Evolutionary conservation across 2,888 invertebrate species (phyloP).

Genomic region (Napeogenes sylphis): DNA sequence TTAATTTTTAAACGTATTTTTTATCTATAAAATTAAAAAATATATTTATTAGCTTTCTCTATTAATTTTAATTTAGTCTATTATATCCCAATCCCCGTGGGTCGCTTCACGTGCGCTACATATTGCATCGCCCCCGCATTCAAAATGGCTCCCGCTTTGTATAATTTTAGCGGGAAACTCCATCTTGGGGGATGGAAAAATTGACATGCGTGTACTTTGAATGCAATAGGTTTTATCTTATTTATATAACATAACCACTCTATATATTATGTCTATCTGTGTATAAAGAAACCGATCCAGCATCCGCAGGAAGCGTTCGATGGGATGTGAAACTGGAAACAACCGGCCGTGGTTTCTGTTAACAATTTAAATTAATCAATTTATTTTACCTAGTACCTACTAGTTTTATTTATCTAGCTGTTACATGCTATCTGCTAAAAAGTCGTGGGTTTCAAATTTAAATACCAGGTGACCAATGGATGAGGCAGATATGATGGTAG

Average conservation of each 20-base stretch:
- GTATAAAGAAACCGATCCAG: slow-evolving; percentile 14
- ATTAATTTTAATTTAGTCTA: not conserved
- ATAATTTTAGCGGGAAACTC: slow-evolving; percentile 44
- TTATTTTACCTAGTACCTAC: too few relatives aligned
- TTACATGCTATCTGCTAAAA: too few relatives aligned
- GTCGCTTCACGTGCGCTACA: slow-evolving; percentile 50
- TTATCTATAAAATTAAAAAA: not conserved
- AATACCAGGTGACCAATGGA: too few relatives aligned
- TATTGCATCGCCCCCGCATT: slow-evolving; percentile 42
- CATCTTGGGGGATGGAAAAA: slow-evolving; percentile 11
- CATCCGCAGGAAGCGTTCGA: slow-evolving; percentile 19
- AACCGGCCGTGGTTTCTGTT: not conserved
- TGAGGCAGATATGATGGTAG: too few relatives aligned
- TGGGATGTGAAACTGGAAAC: slow-evolving; percentile 26
- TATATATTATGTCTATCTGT: slow-evolving; percentile 1
- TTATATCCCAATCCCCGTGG: slow-evolving; percentile 50
- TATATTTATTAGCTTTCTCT: not conserved
- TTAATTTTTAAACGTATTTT: not conserved
- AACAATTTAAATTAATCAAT: not conserved
- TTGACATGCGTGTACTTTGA: not conserved
- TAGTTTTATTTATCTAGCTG: too few relatives aligned
- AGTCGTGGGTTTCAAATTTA: too few relatives aligned
- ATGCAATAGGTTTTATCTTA: too few relatives aligned
- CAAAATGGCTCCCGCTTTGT: slow-evolving; percentile 44
- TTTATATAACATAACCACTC: not conserved